These are phyloP conservation scores for Streptopelia turtur DNA, from an alignment of 2,797 vertebrate species.

Conservation along the genomic window DNA sequence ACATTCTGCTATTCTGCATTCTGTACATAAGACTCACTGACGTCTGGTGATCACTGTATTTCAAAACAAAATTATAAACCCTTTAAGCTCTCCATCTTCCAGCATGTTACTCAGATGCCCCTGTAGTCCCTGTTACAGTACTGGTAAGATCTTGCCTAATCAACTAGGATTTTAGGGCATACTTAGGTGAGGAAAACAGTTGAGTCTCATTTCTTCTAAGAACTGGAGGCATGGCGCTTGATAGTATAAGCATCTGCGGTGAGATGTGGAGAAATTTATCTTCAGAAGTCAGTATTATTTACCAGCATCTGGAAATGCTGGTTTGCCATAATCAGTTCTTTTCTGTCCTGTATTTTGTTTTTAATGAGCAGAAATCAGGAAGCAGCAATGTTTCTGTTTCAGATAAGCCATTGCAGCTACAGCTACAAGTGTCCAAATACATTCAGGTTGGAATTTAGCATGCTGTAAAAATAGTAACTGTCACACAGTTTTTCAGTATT, in stretches of 20 bases:
- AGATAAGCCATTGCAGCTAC: background rate
- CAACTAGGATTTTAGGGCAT: background rate
- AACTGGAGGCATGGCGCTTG: background rate
- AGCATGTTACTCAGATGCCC: background rate
- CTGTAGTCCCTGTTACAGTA: background rate
- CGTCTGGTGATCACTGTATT: background rate
- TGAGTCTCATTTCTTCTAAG: background rate
- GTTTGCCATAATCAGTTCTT: background rate
- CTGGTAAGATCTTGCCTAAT: background rate
- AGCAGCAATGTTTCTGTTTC: background rate
- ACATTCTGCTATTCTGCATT: background rate
- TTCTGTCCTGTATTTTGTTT: background rate
- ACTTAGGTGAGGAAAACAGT: background rate
- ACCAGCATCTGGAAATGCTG: background rate
- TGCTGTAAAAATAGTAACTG: background rate
- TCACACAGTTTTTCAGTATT: background rate
- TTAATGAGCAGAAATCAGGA: background rate
- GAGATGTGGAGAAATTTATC: background rate
- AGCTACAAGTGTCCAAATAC: background rate
- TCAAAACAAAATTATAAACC: background rate
- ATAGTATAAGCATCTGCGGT: background rate
- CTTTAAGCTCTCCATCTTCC: background rate
- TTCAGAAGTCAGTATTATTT: background rate
- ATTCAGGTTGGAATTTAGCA: background rate
- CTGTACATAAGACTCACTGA: background rate